Evolutionary conservation across 2,888 invertebrate genomes (phyloP), one percentile per base, ranked within the genome.

Genomic region (Lucinisca nassula): DNA sequence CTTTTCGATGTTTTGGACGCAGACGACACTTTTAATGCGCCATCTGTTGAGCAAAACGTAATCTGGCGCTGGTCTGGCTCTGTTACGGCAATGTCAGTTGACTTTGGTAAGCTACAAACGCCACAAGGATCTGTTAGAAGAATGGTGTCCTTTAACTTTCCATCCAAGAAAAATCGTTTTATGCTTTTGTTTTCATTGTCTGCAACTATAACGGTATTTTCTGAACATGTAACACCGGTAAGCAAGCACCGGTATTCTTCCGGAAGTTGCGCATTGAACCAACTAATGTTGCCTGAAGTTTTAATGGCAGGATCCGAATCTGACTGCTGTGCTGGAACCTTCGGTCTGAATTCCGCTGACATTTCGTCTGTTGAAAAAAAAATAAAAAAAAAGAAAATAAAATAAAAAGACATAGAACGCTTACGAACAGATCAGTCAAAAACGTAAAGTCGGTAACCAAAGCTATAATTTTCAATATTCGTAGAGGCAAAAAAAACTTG

Each of bases 151-250:
- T 86, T 45, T 30, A 90, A 85, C 21, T 79, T 79, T 10, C 89
- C 89, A 51, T 84, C 58, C 2, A 79, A n/a, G 21, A 40, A 82
- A 73, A 92, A 92, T 24, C 92, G 61, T 84, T 92, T 92, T 1
- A 92, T 24, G 10, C 70, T 85, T 75, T 90, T 90, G 61, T 92
- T 92, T 79, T 92, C 92, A 70, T 91, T 91, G 72, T 92, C 92
- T 21, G 88, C 90, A 1, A 90, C 90, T 32, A 92, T 27, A 24
- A 92, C 67, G n/a, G 76, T 51, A 0, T 81, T 82, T 0, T 82
- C 76, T 21, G 87, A 72, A 37, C 80, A 83, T 0, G 87, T 72
- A 24, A 92, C 73, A 12, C 91, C 91, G 0, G 92, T 92, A 12
- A 92, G 61, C 17, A 92, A 80, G 74, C 92, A 92, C 17, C 79